Base-by-base conservation (phyloP, 2,888 invertebrate species). In the Platycheirus albimanus region DNA sequence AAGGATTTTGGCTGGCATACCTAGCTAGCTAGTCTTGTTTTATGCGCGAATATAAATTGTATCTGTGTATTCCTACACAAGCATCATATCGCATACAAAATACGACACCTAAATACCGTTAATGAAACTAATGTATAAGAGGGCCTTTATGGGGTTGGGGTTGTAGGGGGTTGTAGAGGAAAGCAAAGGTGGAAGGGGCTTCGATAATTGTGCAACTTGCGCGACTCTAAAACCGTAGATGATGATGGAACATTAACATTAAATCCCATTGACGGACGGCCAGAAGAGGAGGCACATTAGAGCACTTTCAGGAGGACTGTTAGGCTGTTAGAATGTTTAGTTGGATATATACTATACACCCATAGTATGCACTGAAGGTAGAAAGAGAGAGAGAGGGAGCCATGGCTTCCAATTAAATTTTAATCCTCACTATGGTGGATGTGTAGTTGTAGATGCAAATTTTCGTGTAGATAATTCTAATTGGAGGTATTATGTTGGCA, bases 401-500 rank as follows among this genome's bases (percentile, higher is more conserved):
- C 69, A 70, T 75, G 20, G 49, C 64, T 81, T 81, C 70, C 80
- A 81, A 81, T 81, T 81, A 76, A 81, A 81, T 66, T 71, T 76
- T 76, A 81, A 81, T 81, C 80, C 76, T 24, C 19, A 41, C 69
- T 54, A n/a, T n/a, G 49, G 45, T 77, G n/a, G 41, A 45, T 36
- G 69, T 36, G 69, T 74, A 38, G 15, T 6, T 6, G 6, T 33
- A 17, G 41, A 80, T 81, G 80, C 80, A 81, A 76, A 81, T 81
- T 81, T 81, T 66, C 66, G 52, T 30, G 52, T 36, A 77, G 76
- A 81, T 81, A 81, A 76, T 66, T 76, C 80, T 76, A 81, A 81
- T 81, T 76, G 80, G 71, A 81, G 76, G 80, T 77, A 81, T 81
- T 81, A 81, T 76, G 70, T 76, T 64, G 76, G 80, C 66, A 81